Evolutionary conservation across 2,888 invertebrate genomes (phyloP).

Genomic region (Rutpela maculata): DNA sequence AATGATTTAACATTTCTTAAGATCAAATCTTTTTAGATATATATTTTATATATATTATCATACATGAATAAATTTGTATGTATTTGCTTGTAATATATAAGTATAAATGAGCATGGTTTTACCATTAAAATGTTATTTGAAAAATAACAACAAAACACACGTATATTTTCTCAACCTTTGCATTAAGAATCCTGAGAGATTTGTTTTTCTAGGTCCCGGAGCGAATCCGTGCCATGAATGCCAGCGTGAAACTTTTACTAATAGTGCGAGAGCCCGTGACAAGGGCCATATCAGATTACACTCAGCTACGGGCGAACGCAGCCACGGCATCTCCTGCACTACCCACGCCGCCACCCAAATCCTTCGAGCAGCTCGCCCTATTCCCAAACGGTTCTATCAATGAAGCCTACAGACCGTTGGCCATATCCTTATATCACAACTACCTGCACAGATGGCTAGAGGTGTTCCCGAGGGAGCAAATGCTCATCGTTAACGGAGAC

Average conservation of each 20-base stretch:
- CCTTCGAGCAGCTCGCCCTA: slow-evolving; percentile 89
- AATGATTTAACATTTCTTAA: no score
- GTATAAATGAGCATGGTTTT: no score
- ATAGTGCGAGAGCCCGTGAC: slow-evolving; percentile 98
- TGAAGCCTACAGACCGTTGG: slow-evolving; percentile 87
- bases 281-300: slow-evolving; percentile 97
- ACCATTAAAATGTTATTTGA: background rate
- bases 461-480: slow-evolving; percentile 92
- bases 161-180: background rate
- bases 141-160: background rate
- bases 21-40: no score
- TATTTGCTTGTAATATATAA: no score
- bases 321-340: slow-evolving; percentile 82
- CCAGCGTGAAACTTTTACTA: slow-evolving; percentile 91
- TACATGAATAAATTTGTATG: no score
- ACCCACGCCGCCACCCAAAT: slow-evolving; percentile 72
- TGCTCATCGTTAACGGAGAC: slow-evolving; percentile 96
- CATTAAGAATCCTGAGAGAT: slow-evolving; percentile 25
- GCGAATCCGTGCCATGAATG: slow-evolving; percentile 95
- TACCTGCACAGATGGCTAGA: slow-evolving; percentile 94
- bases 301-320: slow-evolving; percentile 91
- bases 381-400: slow-evolving; percentile 89
- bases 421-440: slow-evolving; percentile 93
- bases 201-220: slow-evolving; percentile 85
- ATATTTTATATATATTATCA: no score